Conservation (phyloP, 2,113 vertebrate genomes). For the Pontoporia blainvillei region DNA sequence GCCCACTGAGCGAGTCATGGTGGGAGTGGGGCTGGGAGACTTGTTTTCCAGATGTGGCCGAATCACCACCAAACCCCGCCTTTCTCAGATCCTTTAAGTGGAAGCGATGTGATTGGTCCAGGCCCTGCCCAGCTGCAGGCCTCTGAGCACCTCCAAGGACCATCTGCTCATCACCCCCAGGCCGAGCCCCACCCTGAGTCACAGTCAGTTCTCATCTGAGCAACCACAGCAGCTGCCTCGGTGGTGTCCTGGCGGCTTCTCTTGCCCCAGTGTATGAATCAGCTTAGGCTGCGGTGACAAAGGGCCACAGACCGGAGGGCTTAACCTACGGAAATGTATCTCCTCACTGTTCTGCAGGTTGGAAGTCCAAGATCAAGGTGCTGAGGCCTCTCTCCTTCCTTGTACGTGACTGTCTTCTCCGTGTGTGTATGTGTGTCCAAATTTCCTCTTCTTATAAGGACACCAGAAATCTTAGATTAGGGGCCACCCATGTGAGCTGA, state of each 20-base stretch:
- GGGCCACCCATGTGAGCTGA: not conserved
- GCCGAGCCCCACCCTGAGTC: not conserved
- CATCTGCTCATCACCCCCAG: not conserved
- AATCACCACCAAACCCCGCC: not conserved
- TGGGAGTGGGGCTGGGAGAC: fast-evolving
- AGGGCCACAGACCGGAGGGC: not conserved
- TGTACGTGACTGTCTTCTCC: not conserved
- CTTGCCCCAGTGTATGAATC: not conserved
- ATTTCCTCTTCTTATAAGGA: not conserved
- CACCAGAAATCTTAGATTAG: not conserved
- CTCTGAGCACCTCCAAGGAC: not conserved
- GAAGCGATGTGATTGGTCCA: fast-evolving
- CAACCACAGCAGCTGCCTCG: not conserved
- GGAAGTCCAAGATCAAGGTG: not conserved
- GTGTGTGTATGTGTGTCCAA: not conserved
- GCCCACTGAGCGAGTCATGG: not conserved
- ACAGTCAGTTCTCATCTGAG: not conserved
- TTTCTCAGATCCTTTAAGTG: too few relatives aligned
- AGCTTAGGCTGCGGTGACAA: not conserved
- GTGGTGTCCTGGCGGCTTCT: not conserved
- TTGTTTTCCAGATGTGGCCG: not conserved
- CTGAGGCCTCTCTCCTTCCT: not conserved
- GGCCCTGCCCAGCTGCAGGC: not conserved
- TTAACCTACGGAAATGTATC: too few relatives aligned
- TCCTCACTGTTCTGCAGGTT: not conserved